These are phyloP conservation scores for Drosophila quinaria DNA, from an alignment of 2,888 invertebrate species.

Conservation along the genomic window DNA sequence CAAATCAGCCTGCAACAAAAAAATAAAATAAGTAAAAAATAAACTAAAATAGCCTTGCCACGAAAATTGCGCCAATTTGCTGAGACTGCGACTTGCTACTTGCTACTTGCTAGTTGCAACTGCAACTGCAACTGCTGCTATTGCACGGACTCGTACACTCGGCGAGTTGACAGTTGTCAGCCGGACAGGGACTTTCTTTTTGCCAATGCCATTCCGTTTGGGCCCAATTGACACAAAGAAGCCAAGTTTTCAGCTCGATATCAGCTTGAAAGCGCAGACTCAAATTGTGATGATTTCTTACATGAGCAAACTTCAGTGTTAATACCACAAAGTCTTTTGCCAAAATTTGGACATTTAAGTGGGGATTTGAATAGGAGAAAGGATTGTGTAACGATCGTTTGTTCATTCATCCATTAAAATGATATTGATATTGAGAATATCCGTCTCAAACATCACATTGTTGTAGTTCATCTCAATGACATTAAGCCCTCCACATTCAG, in stretches of 20 bases:
- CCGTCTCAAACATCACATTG: not conserved
- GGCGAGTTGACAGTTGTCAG: conserved; percentile 27
- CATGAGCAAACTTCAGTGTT: conserved; percentile 35
- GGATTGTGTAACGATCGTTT: conserved; percentile 5
- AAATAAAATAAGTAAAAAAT: conserved; percentile 38
- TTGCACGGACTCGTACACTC: conserved; percentile 19
- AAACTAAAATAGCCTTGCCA: conserved; percentile 41
- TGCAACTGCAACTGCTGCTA: conserved; percentile 6
- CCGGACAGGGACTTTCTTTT: conserved; percentile 79
- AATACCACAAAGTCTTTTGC: conserved; percentile 29
- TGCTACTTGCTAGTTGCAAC: conserved; percentile 18
- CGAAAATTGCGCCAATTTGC: conserved; percentile 74
- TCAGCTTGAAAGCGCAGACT: conserved; percentile 36
- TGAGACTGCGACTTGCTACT: conserved; percentile 28
- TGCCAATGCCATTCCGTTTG: conserved; percentile 33
- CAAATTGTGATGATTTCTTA: conserved; percentile 33
- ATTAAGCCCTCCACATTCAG: conserved; percentile 25
- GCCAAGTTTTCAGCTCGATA: conserved; percentile 25
- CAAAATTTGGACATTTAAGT: not conserved
- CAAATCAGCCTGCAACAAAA: conserved; percentile 66
- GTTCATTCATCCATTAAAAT: not conserved
- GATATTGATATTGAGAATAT: conserved; percentile 12
- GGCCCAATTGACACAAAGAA: conserved; percentile 67
- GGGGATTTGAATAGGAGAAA: not conserved
- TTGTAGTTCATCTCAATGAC: conserved; percentile 19